Base-by-base conservation (phyloP, 2,888 invertebrate genomes). In the Leptopilina drosophilae region DNA sequence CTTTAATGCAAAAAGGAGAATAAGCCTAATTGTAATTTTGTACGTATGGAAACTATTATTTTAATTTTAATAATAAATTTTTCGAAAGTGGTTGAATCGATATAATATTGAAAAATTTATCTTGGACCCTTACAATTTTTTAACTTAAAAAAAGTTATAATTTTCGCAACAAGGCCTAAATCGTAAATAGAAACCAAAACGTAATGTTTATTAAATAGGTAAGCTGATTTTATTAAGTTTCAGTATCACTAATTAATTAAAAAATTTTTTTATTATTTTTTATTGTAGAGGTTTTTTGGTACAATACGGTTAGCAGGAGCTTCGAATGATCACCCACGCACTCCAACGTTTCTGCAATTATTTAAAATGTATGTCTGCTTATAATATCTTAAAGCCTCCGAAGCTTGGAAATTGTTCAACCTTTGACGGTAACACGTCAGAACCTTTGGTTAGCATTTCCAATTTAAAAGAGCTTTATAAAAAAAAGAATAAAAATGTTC, bases 201-300 rank as follows among this genome's bases (percentile, higher is more conserved):
- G 42, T 8, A 42, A 42, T 42, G 6, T 8, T 42, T 42, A 42
- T 42, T 42, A 42, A 42, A 42, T 42, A 42, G 42, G 42, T 42
- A 42, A 42, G 42, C 8, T 42, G 42, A 42, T 42, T 42, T 42
- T 42, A 42, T 8, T 42, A 42, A 42, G 42, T 15, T n/a, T 59
- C n/a, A n/a, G 7, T 4, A 14, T n/a, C n/a, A n/a, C 7, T n/a
- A n/a, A n/a, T 59, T 59, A n/a, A 7, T n/a, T 59, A 3, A 5
- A 59, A 20, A 59, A 20, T 11, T 11, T 46, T 67, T 75, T 56
- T 49, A 2, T 20, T 15, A 1, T 56, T 56, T n/a, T 9, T 78
- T 59, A 64, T 53, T 53, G 40, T 59, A 80, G 77, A 46, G 80
- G 12, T 80, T 80, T 80, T 80, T 80, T 42, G 78, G 78, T 5